phyloP scores from a whole-genome alignment of 2,797 vertebrate genomes.

The Schizothorax lantsangensis region DNA sequence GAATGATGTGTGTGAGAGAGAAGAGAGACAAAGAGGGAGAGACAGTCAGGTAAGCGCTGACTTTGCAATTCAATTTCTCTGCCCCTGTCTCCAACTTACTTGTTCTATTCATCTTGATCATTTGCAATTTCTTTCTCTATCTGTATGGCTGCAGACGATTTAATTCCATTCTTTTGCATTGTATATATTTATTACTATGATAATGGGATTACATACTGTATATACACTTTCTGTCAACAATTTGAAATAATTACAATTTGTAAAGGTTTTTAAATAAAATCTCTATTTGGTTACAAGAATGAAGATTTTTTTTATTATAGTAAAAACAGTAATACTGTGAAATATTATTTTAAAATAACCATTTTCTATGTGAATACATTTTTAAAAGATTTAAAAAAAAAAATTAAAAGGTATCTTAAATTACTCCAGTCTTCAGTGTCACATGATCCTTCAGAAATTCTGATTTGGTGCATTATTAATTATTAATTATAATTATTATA shows the following conservation, averaged over 20 bases:
- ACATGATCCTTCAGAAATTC: too few relatives aligned
- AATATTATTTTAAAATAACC: too few relatives aligned
- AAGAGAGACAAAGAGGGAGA: background rate
- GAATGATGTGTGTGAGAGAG: conserved; percentile 5
- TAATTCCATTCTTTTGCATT: background rate
- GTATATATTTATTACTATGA: background rate
- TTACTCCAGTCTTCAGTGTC: background rate
- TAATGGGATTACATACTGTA: background rate
- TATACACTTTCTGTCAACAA: background rate
- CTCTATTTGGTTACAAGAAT: too few relatives aligned
- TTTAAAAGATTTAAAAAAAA: too few relatives aligned
- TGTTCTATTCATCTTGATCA: conserved; percentile 17
- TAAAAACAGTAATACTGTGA: too few relatives aligned
- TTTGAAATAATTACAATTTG: background rate
- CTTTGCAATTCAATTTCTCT: conserved; percentile 1
- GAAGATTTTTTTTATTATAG: too few relatives aligned
- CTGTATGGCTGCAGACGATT: background rate
- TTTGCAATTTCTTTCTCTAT: conserved; percentile 20
- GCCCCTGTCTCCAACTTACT: background rate
- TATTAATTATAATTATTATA: too few relatives aligned
- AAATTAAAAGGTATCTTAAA: too few relatives aligned
- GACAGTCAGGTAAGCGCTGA: conserved; percentile 29
- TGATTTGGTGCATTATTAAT: background rate
- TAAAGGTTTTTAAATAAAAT: background rate
- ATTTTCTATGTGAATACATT: too few relatives aligned